Evolutionary conservation across 1,140 invertebrate species (phyloP), one percentile per base, ranked within the genome.

Genomic region (Lepidurus apus): DNA sequence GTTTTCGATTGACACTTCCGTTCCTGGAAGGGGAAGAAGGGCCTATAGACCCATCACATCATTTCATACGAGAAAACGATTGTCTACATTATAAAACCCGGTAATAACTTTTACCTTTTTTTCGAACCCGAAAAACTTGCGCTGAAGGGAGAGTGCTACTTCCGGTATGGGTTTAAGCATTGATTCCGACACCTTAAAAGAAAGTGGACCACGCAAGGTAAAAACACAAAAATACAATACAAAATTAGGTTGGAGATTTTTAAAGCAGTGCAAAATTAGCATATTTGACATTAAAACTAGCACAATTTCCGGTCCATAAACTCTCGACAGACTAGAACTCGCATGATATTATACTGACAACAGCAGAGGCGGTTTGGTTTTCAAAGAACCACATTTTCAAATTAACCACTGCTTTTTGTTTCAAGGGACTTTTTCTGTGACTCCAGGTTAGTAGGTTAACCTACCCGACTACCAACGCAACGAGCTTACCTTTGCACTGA

Each of bases 1-100:
- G 53, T 65, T 65, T 65, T 21, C 53, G 53, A 65, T 65, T 65
- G 53, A 65, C 53, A 65, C 53, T 65, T 65, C 53, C 53, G 53
- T 9, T 65, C 13, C 8, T 21, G 21, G 3, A 65, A 65, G 53
- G 53, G 8, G 53, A 21, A 21, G 53, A 13, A 65, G 53, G 21
- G 17, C 53, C 53, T 65, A n/a, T 65, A 65, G 8, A 65, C 53
- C 17, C 53, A 65, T 65, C 21, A 65, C 53, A 65, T 21, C 8
- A 65, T n/a, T 65, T 5, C 53, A 21, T 13, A 65, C n/a, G 21
- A 7, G 7, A 65, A 65, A 65, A 65, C 53, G 17, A 65, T 65
- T 65, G 53, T 17, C 17, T 21, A 34, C 34, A 3, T 34, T 34
- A 65, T n/a, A 6, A 65, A 65, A 65, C 53, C 4, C 53, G 21